phyloP scores from a whole-genome alignment of 1,140 invertebrate genomes.

The Drosophila repleta region DNA sequence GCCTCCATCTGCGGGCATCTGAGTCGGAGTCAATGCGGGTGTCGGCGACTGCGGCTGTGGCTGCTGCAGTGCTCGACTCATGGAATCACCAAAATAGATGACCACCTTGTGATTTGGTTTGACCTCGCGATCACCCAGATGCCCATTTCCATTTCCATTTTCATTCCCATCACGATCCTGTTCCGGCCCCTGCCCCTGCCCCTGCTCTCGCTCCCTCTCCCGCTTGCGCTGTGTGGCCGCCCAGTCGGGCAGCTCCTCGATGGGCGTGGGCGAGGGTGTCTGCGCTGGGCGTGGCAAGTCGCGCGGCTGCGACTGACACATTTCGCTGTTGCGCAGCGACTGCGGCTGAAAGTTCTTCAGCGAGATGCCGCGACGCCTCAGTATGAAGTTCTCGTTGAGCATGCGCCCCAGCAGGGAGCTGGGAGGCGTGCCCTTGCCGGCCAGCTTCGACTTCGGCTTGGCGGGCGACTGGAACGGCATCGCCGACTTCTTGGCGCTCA shows the following conservation, averaged over 20 bases:
- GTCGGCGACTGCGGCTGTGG: slow-evolving; percentile 17
- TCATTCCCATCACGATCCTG: slow-evolving; percentile 16
- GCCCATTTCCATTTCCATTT: slow-evolving; percentile 26
- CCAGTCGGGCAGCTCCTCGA: slow-evolving; percentile 71
- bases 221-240: slow-evolving; percentile 39
- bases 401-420: slow-evolving; percentile 72
- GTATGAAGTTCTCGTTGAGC: slow-evolving; percentile 84
- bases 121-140: slow-evolving; percentile 44
- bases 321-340: slow-evolving; percentile 78
- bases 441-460: slow-evolving; percentile 9
- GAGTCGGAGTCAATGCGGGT: slow-evolving; percentile 8
- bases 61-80: slow-evolving; percentile 83
- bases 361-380: slow-evolving; percentile 76
- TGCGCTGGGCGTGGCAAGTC: slow-evolving; percentile 61
- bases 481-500: slow-evolving; percentile 61
- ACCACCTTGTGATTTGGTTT: slow-evolving; percentile 87
- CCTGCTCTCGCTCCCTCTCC: slow-evolving; percentile 9
- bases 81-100: slow-evolving; percentile 89
- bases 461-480: slow-evolving; percentile 8
- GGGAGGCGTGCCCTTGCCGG: slow-evolving; percentile 31
- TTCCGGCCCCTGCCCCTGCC: slow-evolving; percentile 2
- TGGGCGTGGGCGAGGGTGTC: slow-evolving; percentile 73
- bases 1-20: slow-evolving; percentile 49
- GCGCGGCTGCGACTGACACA: slow-evolving; percentile 60
- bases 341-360: slow-evolving; percentile 79